These are phyloP conservation scores for Drosophila yakuba DNA, from an alignment of 1,140 invertebrate genomes.

Conservation along the genomic window DNA sequence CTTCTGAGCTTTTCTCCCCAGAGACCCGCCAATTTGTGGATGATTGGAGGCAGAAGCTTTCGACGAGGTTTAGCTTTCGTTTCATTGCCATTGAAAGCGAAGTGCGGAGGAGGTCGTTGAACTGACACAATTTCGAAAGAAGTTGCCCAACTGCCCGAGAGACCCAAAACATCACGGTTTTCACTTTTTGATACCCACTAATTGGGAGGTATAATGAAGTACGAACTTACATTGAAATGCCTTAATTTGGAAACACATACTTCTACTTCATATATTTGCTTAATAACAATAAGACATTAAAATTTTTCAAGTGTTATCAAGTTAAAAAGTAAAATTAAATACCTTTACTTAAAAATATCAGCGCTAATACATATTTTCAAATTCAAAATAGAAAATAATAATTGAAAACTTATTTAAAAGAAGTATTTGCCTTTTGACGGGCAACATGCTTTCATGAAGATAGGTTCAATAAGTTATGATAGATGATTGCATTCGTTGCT, in stretches of 20 bases:
- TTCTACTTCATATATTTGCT: too few species aligned
- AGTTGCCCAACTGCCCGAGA: constrained; percentile 48
- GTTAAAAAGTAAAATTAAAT: neutral
- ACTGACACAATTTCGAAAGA: constrained; percentile 37
- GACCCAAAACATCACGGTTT: constrained; percentile 41
- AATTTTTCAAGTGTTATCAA: too few species aligned
- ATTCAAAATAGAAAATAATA: neutral
- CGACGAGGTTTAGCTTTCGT: constrained; percentile 40
- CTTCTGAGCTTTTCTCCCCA: constrained; percentile 16
- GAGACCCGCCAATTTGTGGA: neutral
- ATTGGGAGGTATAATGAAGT: constrained; percentile 9
- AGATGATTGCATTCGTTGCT: neutral
- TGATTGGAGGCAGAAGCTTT: constrained; percentile 23
- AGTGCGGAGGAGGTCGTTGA: constrained; percentile 18
- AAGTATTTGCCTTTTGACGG: neutral
- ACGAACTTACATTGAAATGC: too few species aligned
- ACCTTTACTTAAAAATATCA: neutral
- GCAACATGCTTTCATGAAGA: too few species aligned
- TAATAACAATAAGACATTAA: too few species aligned
- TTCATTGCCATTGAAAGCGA: constrained; percentile 41
- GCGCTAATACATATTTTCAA: neutral
- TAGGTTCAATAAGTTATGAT: neutral
- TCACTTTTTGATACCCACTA: constrained; percentile 34
- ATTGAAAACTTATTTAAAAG: neutral
- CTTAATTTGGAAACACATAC: too few species aligned